Conservation (phyloP, 2,888 invertebrate species). For the Lamellibrachia satsuma region DNA sequence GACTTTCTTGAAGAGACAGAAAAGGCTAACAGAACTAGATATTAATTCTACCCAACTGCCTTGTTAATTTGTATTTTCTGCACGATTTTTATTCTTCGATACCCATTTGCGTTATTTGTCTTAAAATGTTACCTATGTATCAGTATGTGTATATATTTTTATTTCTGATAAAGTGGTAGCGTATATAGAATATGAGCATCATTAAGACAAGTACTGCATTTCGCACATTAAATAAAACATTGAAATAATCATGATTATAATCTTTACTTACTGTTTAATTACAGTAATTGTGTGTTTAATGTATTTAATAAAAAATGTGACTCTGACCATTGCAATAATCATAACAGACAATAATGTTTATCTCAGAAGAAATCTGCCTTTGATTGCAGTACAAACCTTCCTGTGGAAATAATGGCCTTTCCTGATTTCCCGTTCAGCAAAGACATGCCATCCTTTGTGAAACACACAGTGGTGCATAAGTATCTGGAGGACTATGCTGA, state of each 20-base stretch:
- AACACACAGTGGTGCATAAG: constrained; percentile 77
- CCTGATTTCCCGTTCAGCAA: constrained; percentile 83
- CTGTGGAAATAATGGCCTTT: constrained; percentile 92
- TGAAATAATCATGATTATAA: not conserved
- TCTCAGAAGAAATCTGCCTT: not conserved
- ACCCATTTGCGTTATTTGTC: too few relatives aligned
- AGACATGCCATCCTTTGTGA: constrained; percentile 72
- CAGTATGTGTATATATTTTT: too few relatives aligned
- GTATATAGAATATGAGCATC: too few relatives aligned
- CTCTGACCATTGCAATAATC: not conserved
- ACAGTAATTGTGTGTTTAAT: not conserved
- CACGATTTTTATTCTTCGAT: too few relatives aligned
- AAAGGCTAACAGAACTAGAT: too few relatives aligned
- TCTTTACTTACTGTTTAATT: not conserved
- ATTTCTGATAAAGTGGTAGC: too few relatives aligned
- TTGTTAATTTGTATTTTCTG: too few relatives aligned
- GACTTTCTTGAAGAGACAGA: too few relatives aligned
- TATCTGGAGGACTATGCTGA: constrained; percentile 80
- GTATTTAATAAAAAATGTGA: not conserved
- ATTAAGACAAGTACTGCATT: not conserved
- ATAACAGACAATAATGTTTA: not conserved
- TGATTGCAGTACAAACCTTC: constrained; percentile 82
- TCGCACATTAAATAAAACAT: too few relatives aligned
- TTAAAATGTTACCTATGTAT: too few relatives aligned
- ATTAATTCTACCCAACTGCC: too few relatives aligned